Conservation (phyloP, 1,140 invertebrate species). For the Lasaia peninsularis region DNA sequence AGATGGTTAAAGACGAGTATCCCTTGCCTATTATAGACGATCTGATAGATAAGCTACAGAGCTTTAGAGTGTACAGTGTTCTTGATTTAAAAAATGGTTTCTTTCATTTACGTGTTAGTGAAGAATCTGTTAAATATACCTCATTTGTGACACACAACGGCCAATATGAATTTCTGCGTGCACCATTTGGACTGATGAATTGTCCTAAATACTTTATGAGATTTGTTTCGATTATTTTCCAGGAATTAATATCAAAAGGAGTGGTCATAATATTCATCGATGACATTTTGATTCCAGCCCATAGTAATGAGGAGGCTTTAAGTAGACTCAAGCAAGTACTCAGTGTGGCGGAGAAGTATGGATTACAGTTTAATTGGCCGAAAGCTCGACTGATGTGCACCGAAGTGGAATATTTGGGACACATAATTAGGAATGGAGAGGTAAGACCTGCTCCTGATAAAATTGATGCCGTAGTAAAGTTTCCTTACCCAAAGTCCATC, state of each 20-base stretch:
- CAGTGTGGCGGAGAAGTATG: slow-evolving; percentile 36
- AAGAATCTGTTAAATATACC: slow-evolving; percentile 29
- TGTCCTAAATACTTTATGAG: slow-evolving; percentile 26
- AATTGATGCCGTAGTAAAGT: slow-evolving; percentile 39
- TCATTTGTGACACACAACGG: slow-evolving; percentile 30
- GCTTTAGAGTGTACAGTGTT: slow-evolving; percentile 19
- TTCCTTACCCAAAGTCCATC: slow-evolving; percentile 31
- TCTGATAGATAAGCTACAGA: slow-evolving; percentile 19
- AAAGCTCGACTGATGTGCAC: slow-evolving; percentile 46
- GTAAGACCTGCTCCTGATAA: slow-evolving; percentile 38
- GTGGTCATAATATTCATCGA: slow-evolving; percentile 23
- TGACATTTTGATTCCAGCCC: slow-evolving; percentile 22
- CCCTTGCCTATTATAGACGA: slow-evolving; percentile 24
- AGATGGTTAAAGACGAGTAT: no score
- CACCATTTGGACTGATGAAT: slow-evolving; percentile 28
- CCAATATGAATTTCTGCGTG: slow-evolving; percentile 29
- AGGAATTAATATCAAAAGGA: slow-evolving; percentile 21
- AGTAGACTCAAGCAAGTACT: slow-evolving; percentile 29
- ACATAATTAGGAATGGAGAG: slow-evolving; percentile 28
- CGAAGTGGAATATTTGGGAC: slow-evolving; percentile 49
- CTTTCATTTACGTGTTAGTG: slow-evolving; percentile 24
- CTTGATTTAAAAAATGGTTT: slow-evolving; percentile 31
- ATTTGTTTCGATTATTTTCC: slow-evolving; percentile 27
- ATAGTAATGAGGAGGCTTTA: slow-evolving; percentile 11
- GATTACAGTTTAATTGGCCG: slow-evolving; percentile 49